Base-by-base conservation (phyloP, 1,140 invertebrate species). In the Macrocentrus cingulum region DNA sequence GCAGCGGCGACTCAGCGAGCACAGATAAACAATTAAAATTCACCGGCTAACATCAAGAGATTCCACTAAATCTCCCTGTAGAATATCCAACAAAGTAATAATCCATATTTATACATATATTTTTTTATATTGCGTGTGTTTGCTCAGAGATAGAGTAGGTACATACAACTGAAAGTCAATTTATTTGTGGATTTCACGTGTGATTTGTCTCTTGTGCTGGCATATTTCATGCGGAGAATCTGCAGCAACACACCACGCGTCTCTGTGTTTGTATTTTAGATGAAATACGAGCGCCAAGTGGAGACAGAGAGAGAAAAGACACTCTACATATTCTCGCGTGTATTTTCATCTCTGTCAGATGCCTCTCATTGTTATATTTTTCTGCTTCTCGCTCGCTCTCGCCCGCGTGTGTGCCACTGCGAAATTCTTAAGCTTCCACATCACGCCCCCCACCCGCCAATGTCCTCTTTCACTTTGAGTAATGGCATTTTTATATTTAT, bases 401-500 rank as follows among this genome's bases (percentile, higher is more conserved):
- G n/a, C 41, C n/a, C n/a, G n/a, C n/a, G n/a, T n/a, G n/a, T n/a
- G 25, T 29, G 9, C 25, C 25, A 29, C 25, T 29, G 4, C 25
- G 25, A 29, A n/a, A 42, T 42, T 42, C 41, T 42, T 9, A 5
- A n/a, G n/a, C 66, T 60, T 37, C 48, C 56, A 37, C 22, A 18
- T 49, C 25, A 4, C 25, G 4, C 25, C 25, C 25, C 4, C 25
- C 25, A 4, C 25, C 25, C 25, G 4, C 25, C 25, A 4, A 4
- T 29, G 25, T 29, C 25, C 25, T n/a, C n/a, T 29, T 29, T 29
- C 25, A 9, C 25, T 50, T 59, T 65, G 67, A 68, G 60, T 70
- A 64, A 70, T 66, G 67, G 39, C 59, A 61, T 65, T 67, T 65
- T 66, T 63, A 67, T 66, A 64, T 67, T 62, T 63, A 62, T 59